Evolutionary conservation across 2,797 vertebrate genomes (phyloP), one percentile per base, ranked within the genome.

Genomic region (Chaetodon trifasciatus): DNA sequence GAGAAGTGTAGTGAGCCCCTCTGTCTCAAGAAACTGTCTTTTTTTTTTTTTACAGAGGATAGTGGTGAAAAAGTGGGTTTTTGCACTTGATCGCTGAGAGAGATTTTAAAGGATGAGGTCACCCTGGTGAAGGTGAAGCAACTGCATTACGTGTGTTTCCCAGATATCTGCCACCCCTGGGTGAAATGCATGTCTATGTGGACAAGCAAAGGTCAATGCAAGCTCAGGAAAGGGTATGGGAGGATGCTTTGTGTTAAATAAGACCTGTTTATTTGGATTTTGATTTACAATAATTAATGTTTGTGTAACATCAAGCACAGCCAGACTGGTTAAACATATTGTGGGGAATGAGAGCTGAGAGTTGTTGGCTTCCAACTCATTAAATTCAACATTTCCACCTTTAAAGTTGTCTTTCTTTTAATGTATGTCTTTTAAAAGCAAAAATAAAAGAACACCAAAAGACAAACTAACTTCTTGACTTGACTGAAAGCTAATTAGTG

Each of bases 131-230:
- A 83, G 66, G 83, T 84, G 79, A 89, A 80, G 84, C 60, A 24
- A 76, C 53, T 65, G 65, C 71, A 87, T 90, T 83, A 79, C 76
- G 56, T 85, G 77, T 52, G 83, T 82, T 76, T 87, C 52, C 44
- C 70, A 88, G 81, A 50, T 71, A 92, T 93, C 86, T 92, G 86
- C 61, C 91, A 91, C 82, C 87, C 53, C 63, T 47, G 72, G 44
- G 89, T 68, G 88, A 94, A 90, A 90, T 90, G 71, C 79, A 80
- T 83, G 23, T 84, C 78, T 71, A 4, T 74, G 70, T 58, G 76
- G 70, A 77, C 67, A 81, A 74, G 35, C 84, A 84, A 82, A 88
- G 83, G 81, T 85, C 89, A 90, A 21, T 7, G 15, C 13, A 24
- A 62, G 74, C 68, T 66, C 47, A 42, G 24, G 47, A 49, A 68